A percentile compares a stretch with the other conserved stretches of the same genome.
Conservation (phyloP, 2,113 vertebrate genomes). For the Balaenoptera acutorostrata region DNA sequence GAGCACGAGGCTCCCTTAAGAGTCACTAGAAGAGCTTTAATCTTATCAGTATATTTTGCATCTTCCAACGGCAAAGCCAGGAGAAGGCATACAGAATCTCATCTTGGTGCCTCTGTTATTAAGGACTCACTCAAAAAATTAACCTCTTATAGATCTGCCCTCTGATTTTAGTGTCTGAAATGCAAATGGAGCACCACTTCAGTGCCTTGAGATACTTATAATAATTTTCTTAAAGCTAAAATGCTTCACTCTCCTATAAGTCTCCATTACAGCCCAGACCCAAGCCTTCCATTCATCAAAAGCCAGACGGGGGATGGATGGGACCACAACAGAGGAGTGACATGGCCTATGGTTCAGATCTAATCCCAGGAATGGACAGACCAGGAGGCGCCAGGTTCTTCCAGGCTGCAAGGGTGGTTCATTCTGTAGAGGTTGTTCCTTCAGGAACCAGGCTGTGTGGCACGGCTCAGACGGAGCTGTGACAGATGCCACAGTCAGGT, state of each 20-base stretch:
- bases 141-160: slow-evolving; percentile 36
- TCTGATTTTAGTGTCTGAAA: slow-evolving; percentile 43
- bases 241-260: not conserved
- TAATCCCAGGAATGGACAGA: not conserved
- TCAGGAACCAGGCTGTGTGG: not conserved
- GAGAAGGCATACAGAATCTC: not conserved
- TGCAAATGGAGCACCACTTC: not conserved
- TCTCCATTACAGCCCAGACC: not conserved
- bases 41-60: slow-evolving; percentile 2
- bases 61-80: not conserved
- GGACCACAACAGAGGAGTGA: not conserved
- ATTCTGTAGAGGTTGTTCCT: not conserved
- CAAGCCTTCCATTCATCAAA: not conserved
- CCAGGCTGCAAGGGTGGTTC: not conserved
- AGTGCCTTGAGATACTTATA: not conserved
- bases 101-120: not conserved
- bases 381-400: not conserved
- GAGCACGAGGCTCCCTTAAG: not conserved
- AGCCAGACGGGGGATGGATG: not conserved
- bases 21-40: not conserved
- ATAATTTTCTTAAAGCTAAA: slow-evolving; percentile 36
- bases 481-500: not conserved
- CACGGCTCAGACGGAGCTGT: not conserved
- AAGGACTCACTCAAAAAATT: slow-evolving; percentile 25
- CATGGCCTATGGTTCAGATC: not conserved